A percentile compares a stretch with the other conserved stretches of the same genome.
phyloP scores from a whole-genome alignment of 2,113 vertebrate species.

The Xenopus laevis region DNA sequence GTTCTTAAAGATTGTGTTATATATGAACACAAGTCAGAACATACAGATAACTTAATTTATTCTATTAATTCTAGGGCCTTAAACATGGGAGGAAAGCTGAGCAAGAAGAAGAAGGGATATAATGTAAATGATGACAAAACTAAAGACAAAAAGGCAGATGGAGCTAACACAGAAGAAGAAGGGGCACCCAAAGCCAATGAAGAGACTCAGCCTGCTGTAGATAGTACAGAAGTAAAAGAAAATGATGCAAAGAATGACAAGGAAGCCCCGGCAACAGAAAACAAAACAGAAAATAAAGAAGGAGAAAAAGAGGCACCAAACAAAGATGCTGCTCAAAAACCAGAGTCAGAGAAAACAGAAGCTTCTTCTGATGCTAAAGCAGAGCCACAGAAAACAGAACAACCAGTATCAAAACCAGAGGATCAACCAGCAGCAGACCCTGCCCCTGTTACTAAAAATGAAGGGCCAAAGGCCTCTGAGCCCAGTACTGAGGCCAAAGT shows the following conservation, averaged over 20 bases:
- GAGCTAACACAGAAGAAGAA: conserved; percentile 82
- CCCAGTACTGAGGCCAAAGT: conserved; percentile 65
- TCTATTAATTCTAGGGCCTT: conserved; percentile 65
- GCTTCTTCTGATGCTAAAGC: conserved; percentile 69
- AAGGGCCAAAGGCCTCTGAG: conserved; percentile 69
- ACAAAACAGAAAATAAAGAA: conserved; percentile 65
- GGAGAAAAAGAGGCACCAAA: conserved; percentile 62
- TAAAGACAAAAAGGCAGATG: conserved; percentile 93
- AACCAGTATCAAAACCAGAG: conserved; percentile 70
- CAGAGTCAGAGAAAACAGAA: conserved; percentile 77
- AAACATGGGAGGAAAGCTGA: conserved; percentile 96
- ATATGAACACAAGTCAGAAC: no score
- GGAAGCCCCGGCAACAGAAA: conserved; percentile 55
- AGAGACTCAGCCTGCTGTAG: conserved; percentile 65
- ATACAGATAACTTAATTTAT: no score
- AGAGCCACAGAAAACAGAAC: conserved; percentile 72
- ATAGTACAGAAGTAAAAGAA: conserved; percentile 68
- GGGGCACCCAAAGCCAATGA: conserved; percentile 76
- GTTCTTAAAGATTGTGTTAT: no score
- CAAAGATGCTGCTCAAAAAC: conserved; percentile 68
- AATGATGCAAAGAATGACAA: conserved; percentile 67
- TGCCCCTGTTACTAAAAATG: conserved; percentile 61
- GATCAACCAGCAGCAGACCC: conserved; percentile 65
- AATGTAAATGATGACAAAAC: conserved; percentile 94
- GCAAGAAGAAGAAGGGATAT: conserved; percentile 99